Evolutionary conservation across 1,140 invertebrate species (phyloP), one percentile per base, ranked within the genome.

Genomic region (Eriosoma lanigerum): DNA sequence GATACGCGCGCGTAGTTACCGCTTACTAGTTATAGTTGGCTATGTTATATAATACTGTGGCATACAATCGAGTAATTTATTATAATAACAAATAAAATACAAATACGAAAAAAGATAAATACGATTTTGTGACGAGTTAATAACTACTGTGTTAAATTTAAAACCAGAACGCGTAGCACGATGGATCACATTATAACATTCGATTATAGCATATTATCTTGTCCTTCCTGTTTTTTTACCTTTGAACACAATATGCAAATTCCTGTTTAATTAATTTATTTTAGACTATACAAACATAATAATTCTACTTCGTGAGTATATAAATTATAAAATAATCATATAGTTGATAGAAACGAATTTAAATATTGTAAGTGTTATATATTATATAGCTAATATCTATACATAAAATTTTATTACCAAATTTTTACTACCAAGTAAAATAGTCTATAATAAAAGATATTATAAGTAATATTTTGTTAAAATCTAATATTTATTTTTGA

Each of bases 81-180:
- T 2, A 21, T 38, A 8, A 38, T 38, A 38, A 38, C 3, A 38
- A 38, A 38, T 4, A 38, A 38, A 38, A 38, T 4, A 38, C 3
- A 38, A 38, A 38, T 38, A 38, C 9, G n/a, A 56, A 21, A 17
- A 46, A 24, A 21, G 46, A 21, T 46, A 68, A 68, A 46, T 26
- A 68, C 66, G 44, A 68, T 48, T 38, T n/a, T 68, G 21, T 48
- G 21, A 68, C 44, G 66, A 68, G 66, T 68, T 44, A 46, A 68
- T 46, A 46, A 68, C 3, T 8, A 8, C 64, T 68, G 64, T 13
- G 38, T 68, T 32, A 24, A 68, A 68, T 6, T 46, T 24, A 46
- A 68, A 68, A 68, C n/a, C 29, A 17, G 9, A 46, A n/a, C 19
- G 19, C 62, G n/a, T n/a, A 1, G 62, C 29, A 15, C 29, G 3